These are phyloP conservation scores for Choloepus hoffmanni DNA, from an alignment of 2,113 vertebrate genomes.

Conservation along the genomic window DNA sequence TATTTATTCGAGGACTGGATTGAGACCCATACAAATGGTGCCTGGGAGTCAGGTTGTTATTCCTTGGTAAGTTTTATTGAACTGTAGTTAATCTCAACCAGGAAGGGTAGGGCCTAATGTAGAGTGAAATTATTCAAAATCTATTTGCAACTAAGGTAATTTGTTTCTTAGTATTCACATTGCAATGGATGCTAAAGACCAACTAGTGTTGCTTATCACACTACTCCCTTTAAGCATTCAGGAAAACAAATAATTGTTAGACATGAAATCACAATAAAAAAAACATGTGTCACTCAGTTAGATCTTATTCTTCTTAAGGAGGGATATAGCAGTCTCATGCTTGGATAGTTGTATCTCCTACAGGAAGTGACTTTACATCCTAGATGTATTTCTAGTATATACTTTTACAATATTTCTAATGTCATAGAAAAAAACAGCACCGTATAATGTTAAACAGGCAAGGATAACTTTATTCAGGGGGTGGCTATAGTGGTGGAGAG, in stretches of 20 bases:
- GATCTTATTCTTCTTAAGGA: not conserved
- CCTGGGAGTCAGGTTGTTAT: not conserved
- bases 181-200: not conserved
- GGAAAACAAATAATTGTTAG: not conserved
- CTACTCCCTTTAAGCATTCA: not conserved
- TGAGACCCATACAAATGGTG: not conserved
- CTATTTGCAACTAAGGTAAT: not conserved
- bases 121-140: not conserved
- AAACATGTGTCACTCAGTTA: not conserved
- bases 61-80: not conserved
- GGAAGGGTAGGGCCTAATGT: not conserved
- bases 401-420: too few species aligned
- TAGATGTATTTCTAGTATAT: not conserved
- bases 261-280: not conserved
- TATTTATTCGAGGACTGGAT: not conserved
- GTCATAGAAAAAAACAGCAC: too few species aligned
- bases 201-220: not conserved
- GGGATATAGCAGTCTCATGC: not conserved
- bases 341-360: not conserved
- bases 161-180: not conserved
- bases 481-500: too few species aligned
- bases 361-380: not conserved
- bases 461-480: too few species aligned
- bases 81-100: not conserved
- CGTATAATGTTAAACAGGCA: too few species aligned